Conservation (phyloP, 2,888 invertebrate genomes). For the Platycheirus albimanus region DNA sequence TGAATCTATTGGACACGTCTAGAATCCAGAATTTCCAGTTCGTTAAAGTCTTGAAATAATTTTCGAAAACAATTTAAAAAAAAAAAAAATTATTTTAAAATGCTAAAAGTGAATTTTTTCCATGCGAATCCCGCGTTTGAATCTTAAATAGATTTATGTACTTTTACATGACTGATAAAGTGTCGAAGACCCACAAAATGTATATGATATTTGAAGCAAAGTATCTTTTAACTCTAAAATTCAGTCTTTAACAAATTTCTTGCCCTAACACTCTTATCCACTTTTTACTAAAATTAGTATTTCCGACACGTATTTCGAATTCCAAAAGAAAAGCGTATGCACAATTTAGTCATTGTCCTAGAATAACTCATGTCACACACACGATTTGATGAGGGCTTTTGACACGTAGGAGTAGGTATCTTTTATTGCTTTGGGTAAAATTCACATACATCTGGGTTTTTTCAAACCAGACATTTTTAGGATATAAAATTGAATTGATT, state of each 20-base stretch:
- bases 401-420: slow-evolving; percentile 21
- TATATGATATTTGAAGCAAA: no score
- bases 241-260: slow-evolving; percentile 9
- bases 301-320: slow-evolving; percentile 33
- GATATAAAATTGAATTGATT: slow-evolving; percentile 14
- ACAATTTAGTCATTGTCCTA: slow-evolving; percentile 20
- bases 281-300: slow-evolving; percentile 10
- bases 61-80: no score
- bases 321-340: slow-evolving; percentile 19
- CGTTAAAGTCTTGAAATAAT: no score
- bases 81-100: no score
- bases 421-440: slow-evolving; percentile 56
- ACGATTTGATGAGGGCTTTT: slow-evolving; percentile 28
- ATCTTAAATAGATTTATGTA: no score
- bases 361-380: slow-evolving; percentile 28
- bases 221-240: neutral
- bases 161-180: no score
- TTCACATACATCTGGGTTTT: slow-evolving; percentile 55
- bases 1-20: no score
- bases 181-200: no score
- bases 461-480: slow-evolving; percentile 10
- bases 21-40: no score
- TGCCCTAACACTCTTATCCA: neutral
- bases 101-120: no score
- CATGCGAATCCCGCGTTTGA: no score